phyloP scores from a whole-genome alignment of 2,113 vertebrate genomes.

The Elephas maximus region DNA sequence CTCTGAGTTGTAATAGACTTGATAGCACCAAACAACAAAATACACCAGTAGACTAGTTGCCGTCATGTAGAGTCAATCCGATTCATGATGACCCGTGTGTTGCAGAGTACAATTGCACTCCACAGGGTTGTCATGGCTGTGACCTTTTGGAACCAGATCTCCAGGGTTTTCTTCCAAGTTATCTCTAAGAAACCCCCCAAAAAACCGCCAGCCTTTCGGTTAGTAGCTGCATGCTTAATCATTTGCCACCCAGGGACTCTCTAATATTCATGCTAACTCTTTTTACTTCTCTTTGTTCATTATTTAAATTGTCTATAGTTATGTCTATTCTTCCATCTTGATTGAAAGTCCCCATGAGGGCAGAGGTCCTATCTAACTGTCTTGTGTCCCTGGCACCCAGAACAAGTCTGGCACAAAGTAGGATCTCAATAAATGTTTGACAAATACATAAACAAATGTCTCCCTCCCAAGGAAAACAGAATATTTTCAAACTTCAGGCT shows the following conservation, averaged over 20 bases:
- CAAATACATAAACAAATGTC: background rate
- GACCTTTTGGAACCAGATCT: background rate
- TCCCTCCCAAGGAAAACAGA: background rate
- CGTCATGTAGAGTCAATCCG: background rate
- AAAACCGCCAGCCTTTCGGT: background rate
- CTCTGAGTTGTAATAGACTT: background rate
- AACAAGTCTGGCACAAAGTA: background rate
- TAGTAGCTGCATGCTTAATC: background rate
- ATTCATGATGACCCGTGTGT: background rate
- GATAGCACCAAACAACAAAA: background rate
- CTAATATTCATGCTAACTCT: rapidly evolving
- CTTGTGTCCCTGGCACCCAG: background rate
- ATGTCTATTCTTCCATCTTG: rapidly evolving
- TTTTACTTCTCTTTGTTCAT: background rate
- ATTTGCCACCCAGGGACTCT: background rate
- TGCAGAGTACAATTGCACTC: background rate
- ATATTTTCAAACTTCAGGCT: background rate
- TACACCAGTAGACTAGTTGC: background rate
- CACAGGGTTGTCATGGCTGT: background rate
- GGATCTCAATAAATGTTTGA: slow-evolving; percentile 18
- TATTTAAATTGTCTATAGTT: background rate
- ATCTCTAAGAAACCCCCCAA: no score
- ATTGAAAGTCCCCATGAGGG: no score
- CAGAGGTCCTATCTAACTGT: background rate
- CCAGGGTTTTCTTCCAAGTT: background rate